A percentile compares a stretch with the other conserved stretches of the same genome.
These are phyloP conservation scores for Rhipidura dahli DNA, from an alignment of 2,113 vertebrate genomes.

Conservation along the genomic window DNA sequence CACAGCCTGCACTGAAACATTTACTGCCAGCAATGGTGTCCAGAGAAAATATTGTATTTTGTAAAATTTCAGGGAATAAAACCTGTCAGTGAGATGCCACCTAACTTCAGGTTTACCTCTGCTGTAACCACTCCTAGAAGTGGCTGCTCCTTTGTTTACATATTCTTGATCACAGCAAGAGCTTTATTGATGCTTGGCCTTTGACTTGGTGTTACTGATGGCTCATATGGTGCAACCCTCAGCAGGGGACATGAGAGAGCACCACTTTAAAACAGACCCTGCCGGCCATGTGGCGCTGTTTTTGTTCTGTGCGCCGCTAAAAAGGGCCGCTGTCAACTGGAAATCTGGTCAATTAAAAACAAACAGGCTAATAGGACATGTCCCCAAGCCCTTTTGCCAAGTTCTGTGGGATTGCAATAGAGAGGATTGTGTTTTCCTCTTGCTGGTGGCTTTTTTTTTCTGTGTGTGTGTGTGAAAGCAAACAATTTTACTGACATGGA, in stretches of 20 bases:
- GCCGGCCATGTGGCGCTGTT: conserved; percentile 34
- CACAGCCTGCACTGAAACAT: neutral
- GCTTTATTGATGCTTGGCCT: conserved; percentile 53
- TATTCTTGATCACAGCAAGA: conserved; percentile 33
- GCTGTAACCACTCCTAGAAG: neutral
- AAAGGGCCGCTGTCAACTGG: conserved; percentile 34
- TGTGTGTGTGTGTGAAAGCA: neutral
- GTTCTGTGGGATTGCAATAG: neutral
- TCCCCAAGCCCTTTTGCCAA: neutral
- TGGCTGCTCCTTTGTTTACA: conserved; percentile 30
- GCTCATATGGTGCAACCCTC: conserved; percentile 33
- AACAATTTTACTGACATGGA: neutral
- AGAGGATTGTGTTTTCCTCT: neutral
- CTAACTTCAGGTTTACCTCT: neutral
- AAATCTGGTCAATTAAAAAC: conserved; percentile 25
- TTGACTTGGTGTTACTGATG: conserved; percentile 45
- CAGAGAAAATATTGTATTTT: neutral
- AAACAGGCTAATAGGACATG: neutral
- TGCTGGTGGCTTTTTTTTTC: neutral
- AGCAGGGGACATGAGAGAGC: conserved; percentile 7
- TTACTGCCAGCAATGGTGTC: neutral
- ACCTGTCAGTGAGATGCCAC: neutral
- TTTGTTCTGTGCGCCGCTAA: conserved; percentile 2
- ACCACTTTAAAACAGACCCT: conserved; percentile 35
- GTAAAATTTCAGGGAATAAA: neutral